phyloP scores from a whole-genome alignment of 2,888 invertebrate species.

The Heliconius erato region DNA sequence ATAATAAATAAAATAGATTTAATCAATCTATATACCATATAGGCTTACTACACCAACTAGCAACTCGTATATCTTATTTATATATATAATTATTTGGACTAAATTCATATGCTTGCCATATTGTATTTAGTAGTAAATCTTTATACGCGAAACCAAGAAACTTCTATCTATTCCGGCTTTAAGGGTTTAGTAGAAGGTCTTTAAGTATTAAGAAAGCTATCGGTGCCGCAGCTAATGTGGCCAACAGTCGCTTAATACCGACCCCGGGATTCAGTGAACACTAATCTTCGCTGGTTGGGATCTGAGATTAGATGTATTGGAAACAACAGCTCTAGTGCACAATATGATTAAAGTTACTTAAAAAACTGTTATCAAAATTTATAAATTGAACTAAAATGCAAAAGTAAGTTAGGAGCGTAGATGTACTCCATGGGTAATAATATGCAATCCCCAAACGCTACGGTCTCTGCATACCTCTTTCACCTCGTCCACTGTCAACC shows the following conservation, averaged over 20 bases:
- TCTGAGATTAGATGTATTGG: conserved; percentile 59
- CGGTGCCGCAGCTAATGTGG: conserved; percentile 66
- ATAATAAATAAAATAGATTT: too few relatives aligned
- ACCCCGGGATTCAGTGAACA: conserved; percentile 69
- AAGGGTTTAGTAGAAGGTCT: conserved; percentile 25
- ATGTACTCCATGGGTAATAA: too few relatives aligned
- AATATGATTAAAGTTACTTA: background rate
- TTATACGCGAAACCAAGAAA: conserved; percentile 21
- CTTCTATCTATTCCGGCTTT: conserved; percentile 29
- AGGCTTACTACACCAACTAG: too few relatives aligned
- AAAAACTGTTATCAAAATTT: background rate
- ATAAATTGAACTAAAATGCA: too few relatives aligned
- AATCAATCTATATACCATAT: too few relatives aligned
- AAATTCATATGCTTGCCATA: conserved; percentile 9
- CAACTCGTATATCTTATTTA: background rate
- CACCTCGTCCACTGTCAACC: too few relatives aligned
- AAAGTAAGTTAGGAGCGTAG: too few relatives aligned
- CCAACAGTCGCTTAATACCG: conserved; percentile 69
- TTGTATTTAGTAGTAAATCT: conserved; percentile 10
- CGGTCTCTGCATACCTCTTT: too few relatives aligned
- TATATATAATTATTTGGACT: too few relatives aligned
- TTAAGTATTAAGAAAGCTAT: conserved; percentile 65
- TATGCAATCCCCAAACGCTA: too few relatives aligned
- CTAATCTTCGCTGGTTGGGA: conserved; percentile 69
- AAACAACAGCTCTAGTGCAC: conserved; percentile 4